Evolutionary conservation across 2,113 vertebrate species (phyloP), one percentile per base, ranked within the genome.

Genomic region (Bos indicus): DNA sequence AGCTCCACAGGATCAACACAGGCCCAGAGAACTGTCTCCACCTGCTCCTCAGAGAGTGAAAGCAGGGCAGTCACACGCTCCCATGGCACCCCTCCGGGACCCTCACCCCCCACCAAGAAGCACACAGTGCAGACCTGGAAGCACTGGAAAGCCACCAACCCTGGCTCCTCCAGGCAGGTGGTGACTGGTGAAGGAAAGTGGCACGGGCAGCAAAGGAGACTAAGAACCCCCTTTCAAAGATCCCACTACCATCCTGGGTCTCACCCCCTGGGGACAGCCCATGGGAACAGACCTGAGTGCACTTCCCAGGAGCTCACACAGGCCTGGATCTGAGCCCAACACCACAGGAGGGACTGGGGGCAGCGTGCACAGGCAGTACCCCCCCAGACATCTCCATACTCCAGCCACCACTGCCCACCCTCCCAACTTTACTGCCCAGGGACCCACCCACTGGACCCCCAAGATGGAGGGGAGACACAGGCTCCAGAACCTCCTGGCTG

Each of bases 311-410:
- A 13, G 52, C 2, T 56, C 81, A 36, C 51, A n/a, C 3, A n/a
- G 21, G 19, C n/a, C 54, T 36, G 4, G 14, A 28, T 77, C 71
- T 6, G 0, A 40, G 36, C 71, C 71, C 36, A 43, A 2, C 71
- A 25, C 71, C 71, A 77, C 78, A 81, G 83, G 9, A 10, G 36
- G 56, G 36, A 16, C 17, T 36, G 25, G 54, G 25, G 36, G 56
- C 36, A 11, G 15, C 3, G 1, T 59, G 56, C 6, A 56, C 3
- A 2, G 25, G 54, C 81, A 36, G 23, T 7, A 6, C 2, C 3
- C 14, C 23, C n/a, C 0, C 25, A 6, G n/a, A 40, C 1, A 25
- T 15, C 52, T 25, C 23, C 36, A 43, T 15, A 19, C 21, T 19
- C 36, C 14, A 13, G 21, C 21, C 56, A 36, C 56, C 28, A 16